Evolutionary conservation across 1,140 invertebrate genomes (phyloP).

Genomic region (Bactericera cockerelli): DNA sequence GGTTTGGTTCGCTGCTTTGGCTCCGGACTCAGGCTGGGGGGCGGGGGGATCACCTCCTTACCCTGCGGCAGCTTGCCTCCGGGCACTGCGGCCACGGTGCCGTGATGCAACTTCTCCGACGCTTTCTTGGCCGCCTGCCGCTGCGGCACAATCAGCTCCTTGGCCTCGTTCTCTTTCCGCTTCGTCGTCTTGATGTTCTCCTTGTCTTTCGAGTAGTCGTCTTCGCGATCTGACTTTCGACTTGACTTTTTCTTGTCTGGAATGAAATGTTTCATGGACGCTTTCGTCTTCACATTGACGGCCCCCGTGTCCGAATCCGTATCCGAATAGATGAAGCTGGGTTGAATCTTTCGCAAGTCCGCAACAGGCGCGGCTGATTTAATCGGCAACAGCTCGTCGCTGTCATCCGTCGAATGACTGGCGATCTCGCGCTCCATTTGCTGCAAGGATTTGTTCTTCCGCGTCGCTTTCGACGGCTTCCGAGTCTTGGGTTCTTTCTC

Average conservation of each 20-base stretch:
- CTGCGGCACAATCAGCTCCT: slow-evolving; percentile 76
- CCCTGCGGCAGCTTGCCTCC: neutral
- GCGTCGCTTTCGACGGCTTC: slow-evolving; percentile 30
- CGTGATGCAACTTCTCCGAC: slow-evolving; percentile 64
- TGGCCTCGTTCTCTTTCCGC: slow-evolving; percentile 45
- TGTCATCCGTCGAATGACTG: slow-evolving; percentile 34
- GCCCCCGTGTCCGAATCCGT: slow-evolving; percentile 39
- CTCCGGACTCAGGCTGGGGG: slow-evolving; percentile 18
- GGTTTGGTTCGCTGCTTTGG: slow-evolving; percentile 24
- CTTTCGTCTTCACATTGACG: slow-evolving; percentile 52
- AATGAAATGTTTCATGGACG: slow-evolving; percentile 64
- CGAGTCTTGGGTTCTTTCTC: neutral
- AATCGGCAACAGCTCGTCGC: slow-evolving; percentile 46
- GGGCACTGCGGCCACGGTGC: slow-evolving; percentile 24
- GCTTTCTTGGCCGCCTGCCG: slow-evolving; percentile 80
- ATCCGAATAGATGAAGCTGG: slow-evolving; percentile 53
- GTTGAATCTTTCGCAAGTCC: slow-evolving; percentile 24
- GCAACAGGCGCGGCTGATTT: slow-evolving; percentile 21
- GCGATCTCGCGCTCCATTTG: slow-evolving; percentile 51
- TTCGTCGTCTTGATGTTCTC: slow-evolving; percentile 35
- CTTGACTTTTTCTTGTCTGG: slow-evolving; percentile 18
- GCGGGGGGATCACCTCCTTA: slow-evolving; percentile 13
- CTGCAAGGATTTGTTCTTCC: slow-evolving; percentile 33
- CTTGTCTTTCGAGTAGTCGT: slow-evolving; percentile 32
- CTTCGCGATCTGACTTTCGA: slow-evolving; percentile 18